Conservation (phyloP, 2,113 vertebrate genomes). For the Trematocara marginatum region DNA sequence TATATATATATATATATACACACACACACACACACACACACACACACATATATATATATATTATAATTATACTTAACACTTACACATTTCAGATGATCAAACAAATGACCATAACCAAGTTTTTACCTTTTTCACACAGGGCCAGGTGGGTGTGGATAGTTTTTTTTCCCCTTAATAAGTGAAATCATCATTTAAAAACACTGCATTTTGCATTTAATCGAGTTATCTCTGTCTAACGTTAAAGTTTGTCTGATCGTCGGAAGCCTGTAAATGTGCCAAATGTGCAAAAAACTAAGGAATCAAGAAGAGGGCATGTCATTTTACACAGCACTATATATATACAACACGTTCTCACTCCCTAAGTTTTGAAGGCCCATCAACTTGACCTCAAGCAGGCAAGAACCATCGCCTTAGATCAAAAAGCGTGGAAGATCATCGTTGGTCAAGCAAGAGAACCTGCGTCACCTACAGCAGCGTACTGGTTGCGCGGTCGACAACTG, state of each 20-base stretch:
- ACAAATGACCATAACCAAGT: not conserved
- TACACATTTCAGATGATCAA: not conserved
- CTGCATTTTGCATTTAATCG: not conserved
- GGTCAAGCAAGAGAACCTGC: not conserved
- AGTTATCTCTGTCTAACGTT: not conserved
- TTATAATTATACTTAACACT: not conserved
- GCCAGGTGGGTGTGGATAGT: not conserved
- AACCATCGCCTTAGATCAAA: not conserved
- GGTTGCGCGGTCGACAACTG: accelerated
- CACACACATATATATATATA: too few species aligned
- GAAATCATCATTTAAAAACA: not conserved
- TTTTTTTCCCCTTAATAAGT: not conserved
- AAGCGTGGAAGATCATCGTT: not conserved
- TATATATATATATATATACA: too few species aligned
- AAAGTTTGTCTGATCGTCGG: not conserved
- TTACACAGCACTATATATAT: not conserved
- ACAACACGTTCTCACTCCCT: not conserved
- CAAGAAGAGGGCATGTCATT: not conserved
- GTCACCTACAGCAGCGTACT: not conserved
- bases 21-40: too few species aligned
- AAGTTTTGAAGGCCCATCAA: not conserved
- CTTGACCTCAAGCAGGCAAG: accelerated
- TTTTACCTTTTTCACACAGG: not conserved
- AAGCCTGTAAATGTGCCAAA: not conserved
- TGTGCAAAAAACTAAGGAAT: not conserved